Base-by-base conservation (phyloP, 1,140 invertebrate species). In the Schlechtendalia chinensis region DNA sequence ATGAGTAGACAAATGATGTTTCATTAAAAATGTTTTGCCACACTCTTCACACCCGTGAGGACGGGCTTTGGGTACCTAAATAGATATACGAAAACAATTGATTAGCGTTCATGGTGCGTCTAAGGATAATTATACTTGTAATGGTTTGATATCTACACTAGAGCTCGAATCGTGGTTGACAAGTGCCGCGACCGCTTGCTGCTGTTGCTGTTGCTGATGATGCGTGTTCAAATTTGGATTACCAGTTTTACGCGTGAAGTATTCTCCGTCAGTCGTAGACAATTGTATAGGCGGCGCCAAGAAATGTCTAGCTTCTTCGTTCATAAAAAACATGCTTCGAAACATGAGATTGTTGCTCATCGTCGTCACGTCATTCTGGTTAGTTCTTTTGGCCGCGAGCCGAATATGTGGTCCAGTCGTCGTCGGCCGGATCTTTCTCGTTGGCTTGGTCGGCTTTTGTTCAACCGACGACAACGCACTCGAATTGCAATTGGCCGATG, bases 1-100 rank as follows among this genome's bases (percentile, higher is more conserved):
- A 84, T 94, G 93, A 17, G 92, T 93, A 1, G 92, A 92, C 50
- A 94, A 87, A 87, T 94, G 92, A 85, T 93, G 92, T 85, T 94
- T 94, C 63, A 93, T 85, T 14, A 93, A 87, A 86, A 94, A 94
- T 6, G 92, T 92, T 84, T 94, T 94, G 16, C 92, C 93, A 84
- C 93, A 94, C 85, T 93, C 91, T 32, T 90, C 89, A 85, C 93
- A 95, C 8, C 90, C 91, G 84, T 93, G 94, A 0, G 93, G 93
- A 54, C 92, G 86, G 85, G 93, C 92, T 84, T 93, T 93, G 0
- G 82, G 81, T 0, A 81, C 24, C 71, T 81, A 72, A 69, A 74
- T 56, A 59, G 45, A 27, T 45, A 5, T 0, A 24, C 19, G 58
- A 53, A 24, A 50, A 24, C 5, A 65, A 50, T 32, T 27, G 59